Evolutionary conservation across 1,140 invertebrate species (phyloP).

Genomic region (Dinoponera quadriceps): DNA sequence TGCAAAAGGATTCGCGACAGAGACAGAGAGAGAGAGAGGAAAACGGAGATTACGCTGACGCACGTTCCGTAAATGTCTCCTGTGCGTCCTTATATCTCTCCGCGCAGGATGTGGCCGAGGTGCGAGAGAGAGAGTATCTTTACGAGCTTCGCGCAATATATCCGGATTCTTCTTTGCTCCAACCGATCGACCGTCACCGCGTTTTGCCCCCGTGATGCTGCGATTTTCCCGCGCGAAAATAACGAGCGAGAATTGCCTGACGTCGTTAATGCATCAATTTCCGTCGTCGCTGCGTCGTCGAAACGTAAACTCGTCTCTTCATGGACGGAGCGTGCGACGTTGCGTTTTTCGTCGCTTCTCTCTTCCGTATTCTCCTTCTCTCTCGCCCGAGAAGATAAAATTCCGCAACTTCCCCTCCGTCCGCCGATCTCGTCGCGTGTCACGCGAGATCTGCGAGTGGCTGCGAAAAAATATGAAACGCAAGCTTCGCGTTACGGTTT

Average conservation of each 20-base stretch:
- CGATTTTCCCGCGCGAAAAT: neutral
- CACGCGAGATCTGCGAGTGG: slow-evolving; percentile 20
- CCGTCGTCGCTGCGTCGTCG: slow-evolving; percentile 11
- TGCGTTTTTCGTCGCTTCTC: neutral
- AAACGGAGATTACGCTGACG: slow-evolving; percentile 71
- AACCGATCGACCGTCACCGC: slow-evolving; percentile 54
- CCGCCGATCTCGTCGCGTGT: slow-evolving; percentile 15
- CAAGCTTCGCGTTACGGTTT: slow-evolving; percentile 39
- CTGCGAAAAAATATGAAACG: slow-evolving; percentile 29
- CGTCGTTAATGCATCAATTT: slow-evolving; percentile 50
- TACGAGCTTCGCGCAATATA: slow-evolving; percentile 67
- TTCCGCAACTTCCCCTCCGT: too few relatives aligned
- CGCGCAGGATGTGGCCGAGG: slow-evolving; percentile 53
- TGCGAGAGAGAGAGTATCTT: slow-evolving; percentile 70
- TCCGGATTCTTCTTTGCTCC: slow-evolving; percentile 46
- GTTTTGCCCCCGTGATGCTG: slow-evolving; percentile 27
- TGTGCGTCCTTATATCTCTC: slow-evolving; percentile 53
- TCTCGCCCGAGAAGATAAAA: neutral
- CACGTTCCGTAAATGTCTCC: slow-evolving; percentile 39
- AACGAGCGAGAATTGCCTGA: neutral
- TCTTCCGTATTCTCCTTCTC: neutral
- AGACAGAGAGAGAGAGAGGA: neutral
- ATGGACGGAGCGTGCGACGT: neutral
- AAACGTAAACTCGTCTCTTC: slow-evolving; percentile 40
- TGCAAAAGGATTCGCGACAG: slow-evolving; percentile 55